Percentiles rank a stretch among this genome's conserved stretches.
Conservation (phyloP, 2,113 vertebrate species). For the Pavo muticus region DNA sequence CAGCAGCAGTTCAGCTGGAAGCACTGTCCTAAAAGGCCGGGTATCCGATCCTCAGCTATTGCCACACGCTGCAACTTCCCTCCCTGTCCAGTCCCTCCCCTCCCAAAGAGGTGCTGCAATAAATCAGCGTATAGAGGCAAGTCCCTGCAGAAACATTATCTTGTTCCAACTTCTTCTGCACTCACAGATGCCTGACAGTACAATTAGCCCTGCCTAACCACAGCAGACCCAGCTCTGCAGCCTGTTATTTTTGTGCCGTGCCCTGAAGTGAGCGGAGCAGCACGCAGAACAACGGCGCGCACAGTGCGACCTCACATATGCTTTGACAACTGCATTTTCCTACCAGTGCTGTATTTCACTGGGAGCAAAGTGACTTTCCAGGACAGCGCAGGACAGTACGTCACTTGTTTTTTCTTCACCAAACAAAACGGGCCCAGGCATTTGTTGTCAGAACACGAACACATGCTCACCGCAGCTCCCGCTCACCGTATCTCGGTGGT, state of each 20-base stretch:
- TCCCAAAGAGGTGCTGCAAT: background rate
- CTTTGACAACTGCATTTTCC: background rate
- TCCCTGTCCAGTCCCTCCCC: background rate
- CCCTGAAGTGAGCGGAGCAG: background rate
- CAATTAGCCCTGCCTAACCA: background rate
- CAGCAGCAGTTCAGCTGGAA: conserved; percentile 3
- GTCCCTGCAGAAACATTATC: background rate
- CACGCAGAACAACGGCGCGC: accelerated
- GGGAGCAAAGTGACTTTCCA: background rate
- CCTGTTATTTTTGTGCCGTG: background rate
- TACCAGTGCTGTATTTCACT: background rate
- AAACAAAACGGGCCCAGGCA: background rate
- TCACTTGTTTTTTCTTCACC: background rate
- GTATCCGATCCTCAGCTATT: accelerated
- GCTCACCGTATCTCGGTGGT: background rate
- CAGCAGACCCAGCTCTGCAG: background rate
- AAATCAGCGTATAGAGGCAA: background rate
- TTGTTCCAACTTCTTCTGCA: background rate
- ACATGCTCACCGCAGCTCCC: background rate
- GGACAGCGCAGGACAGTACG: background rate
- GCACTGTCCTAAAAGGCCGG: background rate
- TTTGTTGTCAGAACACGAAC: background rate
- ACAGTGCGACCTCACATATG: background rate
- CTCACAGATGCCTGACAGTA: background rate
- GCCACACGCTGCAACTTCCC: background rate